A percentile compares a stretch with the other conserved stretches of the same genome.
Conservation (phyloP, 2,888 invertebrate genomes). For the Sesia apiformis region DNA sequence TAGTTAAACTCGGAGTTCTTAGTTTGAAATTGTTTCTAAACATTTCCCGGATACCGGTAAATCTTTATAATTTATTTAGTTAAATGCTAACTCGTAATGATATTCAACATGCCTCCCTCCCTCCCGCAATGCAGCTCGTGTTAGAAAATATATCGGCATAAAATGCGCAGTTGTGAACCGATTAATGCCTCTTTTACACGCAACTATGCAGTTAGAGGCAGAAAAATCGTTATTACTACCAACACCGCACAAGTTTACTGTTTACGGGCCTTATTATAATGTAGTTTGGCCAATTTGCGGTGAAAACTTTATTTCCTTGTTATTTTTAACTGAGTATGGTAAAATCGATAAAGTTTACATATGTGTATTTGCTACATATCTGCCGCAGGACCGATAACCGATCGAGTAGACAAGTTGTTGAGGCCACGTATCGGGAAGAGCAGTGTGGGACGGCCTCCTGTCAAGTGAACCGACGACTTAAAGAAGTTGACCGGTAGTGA, state of each 20-base stretch:
- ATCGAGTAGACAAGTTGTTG: too few species aligned
- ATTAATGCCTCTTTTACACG: conserved; percentile 54
- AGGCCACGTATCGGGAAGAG: too few species aligned
- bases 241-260: not conserved
- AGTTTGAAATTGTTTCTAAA: too few species aligned
- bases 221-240: not conserved
- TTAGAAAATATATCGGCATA: conserved; percentile 29
- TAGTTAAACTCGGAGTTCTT: too few species aligned
- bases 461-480: too few species aligned
- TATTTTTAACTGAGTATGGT: not conserved
- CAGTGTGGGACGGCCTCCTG: too few species aligned
- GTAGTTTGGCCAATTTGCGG: conserved; percentile 10
- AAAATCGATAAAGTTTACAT: not conserved
- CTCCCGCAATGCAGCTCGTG: conserved; percentile 41
- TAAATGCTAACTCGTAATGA: too few species aligned
- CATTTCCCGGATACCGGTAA: too few species aligned
- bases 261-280: conserved; percentile 7
- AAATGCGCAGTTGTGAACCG: conserved; percentile 46
- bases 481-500: too few species aligned
- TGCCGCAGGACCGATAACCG: too few species aligned
- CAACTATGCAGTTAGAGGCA: conserved; percentile 44
- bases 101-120: not conserved
- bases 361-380: too few species aligned
- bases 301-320: conserved; percentile 1
- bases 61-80: too few species aligned